Percentiles rank a stretch among this genome's conserved stretches.
Evolutionary conservation across 2,888 invertebrate genomes (phyloP).

Genomic region (Trichopoda pennipes): DNA sequence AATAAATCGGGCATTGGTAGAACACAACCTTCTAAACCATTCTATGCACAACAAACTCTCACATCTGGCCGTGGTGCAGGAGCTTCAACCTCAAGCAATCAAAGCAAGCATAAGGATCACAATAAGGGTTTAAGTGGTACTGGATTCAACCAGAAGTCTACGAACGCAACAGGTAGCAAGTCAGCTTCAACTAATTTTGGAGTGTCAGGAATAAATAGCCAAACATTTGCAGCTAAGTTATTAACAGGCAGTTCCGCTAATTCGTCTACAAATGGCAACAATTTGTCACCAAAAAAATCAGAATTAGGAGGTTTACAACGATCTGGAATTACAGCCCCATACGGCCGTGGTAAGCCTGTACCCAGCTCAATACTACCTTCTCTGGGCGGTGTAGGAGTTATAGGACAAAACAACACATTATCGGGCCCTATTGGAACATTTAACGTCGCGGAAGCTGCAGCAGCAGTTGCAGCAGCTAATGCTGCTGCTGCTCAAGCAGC

Average conservation of each 20-base stretch:
- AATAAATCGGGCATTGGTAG: conserved; percentile 70
- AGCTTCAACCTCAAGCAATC: conserved; percentile 30
- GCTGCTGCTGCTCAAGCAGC: conserved; percentile 71
- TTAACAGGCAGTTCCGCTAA: conserved; percentile 77
- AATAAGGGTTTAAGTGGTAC: conserved; percentile 17
- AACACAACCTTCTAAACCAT: conserved; percentile 77
- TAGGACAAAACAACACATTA: conserved; percentile 75
- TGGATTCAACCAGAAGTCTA: conserved; percentile 82
- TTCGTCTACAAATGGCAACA: conserved; percentile 43
- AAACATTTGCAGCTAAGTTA: conserved; percentile 82
- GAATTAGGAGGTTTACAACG: conserved; percentile 73
- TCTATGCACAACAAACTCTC: conserved; percentile 71
- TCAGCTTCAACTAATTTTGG: conserved; percentile 32
- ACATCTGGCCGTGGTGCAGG: conserved; percentile 68
- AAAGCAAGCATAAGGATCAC: conserved; percentile 65
- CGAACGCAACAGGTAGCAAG: conserved; percentile 79
- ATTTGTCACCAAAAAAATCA: conserved; percentile 73
- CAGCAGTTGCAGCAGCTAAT: conserved; percentile 77
- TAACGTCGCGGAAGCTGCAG: conserved; percentile 79
- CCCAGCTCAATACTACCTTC: conserved; percentile 69
- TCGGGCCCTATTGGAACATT: conserved; percentile 79
- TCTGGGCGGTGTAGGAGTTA: conserved; percentile 73
- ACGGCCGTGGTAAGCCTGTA: conserved; percentile 77
- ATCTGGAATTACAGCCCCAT: conserved; percentile 76
- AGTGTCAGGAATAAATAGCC: conserved; percentile 68